Evolutionary conservation across 2,888 invertebrate species (phyloP), one percentile per base, ranked within the genome.

Genomic region (Cosmia trapezina): DNA sequence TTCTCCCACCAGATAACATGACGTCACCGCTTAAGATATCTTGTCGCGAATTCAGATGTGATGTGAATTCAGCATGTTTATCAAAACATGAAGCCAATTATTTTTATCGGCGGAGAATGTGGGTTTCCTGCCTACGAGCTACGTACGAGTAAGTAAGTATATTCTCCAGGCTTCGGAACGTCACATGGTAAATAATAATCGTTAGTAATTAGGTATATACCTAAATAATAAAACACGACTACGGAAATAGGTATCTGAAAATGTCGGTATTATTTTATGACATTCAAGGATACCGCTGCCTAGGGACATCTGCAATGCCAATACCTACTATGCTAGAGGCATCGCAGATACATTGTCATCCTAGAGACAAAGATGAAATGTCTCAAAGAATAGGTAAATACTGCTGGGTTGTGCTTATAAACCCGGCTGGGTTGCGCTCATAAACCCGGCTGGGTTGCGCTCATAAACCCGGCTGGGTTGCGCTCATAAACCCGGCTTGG

Each of bases 21-120:
- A 67, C 82, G 82, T 76, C 81, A 67, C n/a, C 4, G 51, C 22
- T 19, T 33, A 41, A 73, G 76, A 43, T 71, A 77, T 47, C 41
- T 47, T 63, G 65, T 68, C 67, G 57, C 37, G n/a, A 53, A 62
- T 68, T 71, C 78, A 47, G 64, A 71, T 54, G 45, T 59, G 64
- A 71, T 54, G 45, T 59, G 64, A 77, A 49, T 47, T 12, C 60
- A 47, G 60, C 14, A 17, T 69, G 65, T 78, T 78, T 82, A 73
- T 82, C 65, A 69, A 73, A 82, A 80, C 83, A 78, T 33, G 83
- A 56, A 63, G 33, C 56, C 59, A 82, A 80, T 80, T 80, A 80
- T 80, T 82, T 82, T 80, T 80, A 82, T 80, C 78, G 83, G 19
- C 2, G 33, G 49, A 63, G 69, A 28, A 63, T 73, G 73, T 78